Evolutionary conservation across 2,888 invertebrate species (phyloP).

Genomic region (Eupithecia subfuscata): DNA sequence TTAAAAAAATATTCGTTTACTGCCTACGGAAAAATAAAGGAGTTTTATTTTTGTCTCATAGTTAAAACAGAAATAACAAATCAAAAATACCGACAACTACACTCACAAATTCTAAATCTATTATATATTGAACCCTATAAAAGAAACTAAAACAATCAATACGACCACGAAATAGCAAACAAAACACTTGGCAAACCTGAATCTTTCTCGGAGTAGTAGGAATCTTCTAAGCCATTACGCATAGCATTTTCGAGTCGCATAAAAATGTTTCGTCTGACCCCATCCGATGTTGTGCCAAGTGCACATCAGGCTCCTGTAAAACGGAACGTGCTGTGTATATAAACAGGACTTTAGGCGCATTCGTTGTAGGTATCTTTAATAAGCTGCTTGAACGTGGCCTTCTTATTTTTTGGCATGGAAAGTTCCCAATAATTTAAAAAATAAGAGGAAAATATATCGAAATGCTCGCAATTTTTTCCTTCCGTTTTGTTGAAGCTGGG

Average conservation of each 20-base stretch:
- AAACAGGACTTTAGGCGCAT: slow-evolving; percentile 51
- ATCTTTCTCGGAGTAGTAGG: slow-evolving; percentile 46
- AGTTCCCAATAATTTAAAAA: background rate
- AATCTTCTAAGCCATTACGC: slow-evolving; percentile 67
- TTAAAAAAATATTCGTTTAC: background rate
- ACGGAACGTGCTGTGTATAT: slow-evolving; percentile 65
- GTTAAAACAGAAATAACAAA: background rate
- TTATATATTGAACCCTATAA: slow-evolving; percentile 3
- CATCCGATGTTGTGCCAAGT: slow-evolving; percentile 55
- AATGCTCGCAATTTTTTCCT: background rate
- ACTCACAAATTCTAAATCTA: slow-evolving; percentile 1
- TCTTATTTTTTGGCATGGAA: background rate
- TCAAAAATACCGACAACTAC: background rate
- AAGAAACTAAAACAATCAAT: slow-evolving; percentile 26
- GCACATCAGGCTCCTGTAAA: slow-evolving; percentile 56
- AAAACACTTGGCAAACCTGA: slow-evolving; percentile 48
- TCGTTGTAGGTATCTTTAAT: slow-evolving; percentile 44
- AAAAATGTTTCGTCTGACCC: slow-evolving; percentile 54
- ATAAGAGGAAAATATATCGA: background rate
- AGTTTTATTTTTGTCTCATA: background rate
- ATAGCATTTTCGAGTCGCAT: slow-evolving; percentile 46
- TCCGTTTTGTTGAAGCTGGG: background rate
- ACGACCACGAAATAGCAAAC: slow-evolving; percentile 40
- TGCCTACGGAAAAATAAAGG: background rate
- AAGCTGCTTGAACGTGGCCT: slow-evolving; percentile 5